Evolutionary conservation across 1,140 invertebrate species (phyloP), one percentile per base, ranked within the genome.

Genomic region (Panagrolaimus sp.): DNA sequence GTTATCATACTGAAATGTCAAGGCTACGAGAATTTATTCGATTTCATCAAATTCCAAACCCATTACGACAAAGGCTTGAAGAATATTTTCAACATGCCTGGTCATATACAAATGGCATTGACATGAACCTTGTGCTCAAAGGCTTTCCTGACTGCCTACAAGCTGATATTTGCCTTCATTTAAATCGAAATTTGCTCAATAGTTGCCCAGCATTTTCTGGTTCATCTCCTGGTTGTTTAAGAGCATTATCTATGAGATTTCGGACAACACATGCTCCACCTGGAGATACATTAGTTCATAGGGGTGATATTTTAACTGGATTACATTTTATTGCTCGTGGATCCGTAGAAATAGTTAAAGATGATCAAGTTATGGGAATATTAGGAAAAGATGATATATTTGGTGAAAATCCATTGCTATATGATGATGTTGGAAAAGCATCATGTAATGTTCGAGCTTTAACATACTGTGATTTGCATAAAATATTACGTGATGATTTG

Each of bases 81-180:
- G 95, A 98, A 83, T 98, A 97, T 84, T 98, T 98, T 83, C 94
- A 98, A 85, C 95, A 98, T 83, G 92, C 93, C 1, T 98, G 95
- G 94, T 91, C 92, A 5, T 98, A 97, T 84, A 98, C 95, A 13
- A 98, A 98, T 83, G 95, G 95, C 45, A 97, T 98, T 69, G 93
- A 98, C 83, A 96, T 96, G 89, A 96, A 94, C 20, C 77, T 87
- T 85, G 85, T 98, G 31, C 86, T 98, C 45, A 98, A 97, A 87
- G 94, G 93, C 53, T 98, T 97, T 85, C 95, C 94, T 5, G 95
- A 98, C 85, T 97, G 93, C 85, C 88, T 98, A 57, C 94, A 98
- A 86, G 95, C 94, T 44, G 96, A 98, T 85, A 98, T 98, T 78
- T 98, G 95, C 86, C 88, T 98, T 43, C 96, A 98, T 87, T 87